phyloP scores from a whole-genome alignment of 2,888 invertebrate genomes.

The Clanis bilineata region DNA sequence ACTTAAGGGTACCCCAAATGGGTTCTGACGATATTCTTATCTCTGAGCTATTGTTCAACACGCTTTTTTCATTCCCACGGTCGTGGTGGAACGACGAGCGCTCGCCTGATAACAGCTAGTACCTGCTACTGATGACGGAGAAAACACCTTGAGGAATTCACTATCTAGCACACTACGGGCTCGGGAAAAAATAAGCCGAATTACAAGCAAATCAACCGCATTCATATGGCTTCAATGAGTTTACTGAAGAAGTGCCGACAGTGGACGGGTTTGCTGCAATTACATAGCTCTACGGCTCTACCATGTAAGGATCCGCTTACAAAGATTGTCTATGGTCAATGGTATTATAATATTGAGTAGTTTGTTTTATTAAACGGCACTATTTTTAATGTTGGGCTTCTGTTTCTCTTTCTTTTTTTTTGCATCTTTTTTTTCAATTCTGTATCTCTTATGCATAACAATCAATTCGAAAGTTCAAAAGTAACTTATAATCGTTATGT shows the following conservation, averaged over 20 bases:
- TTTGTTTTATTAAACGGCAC: background rate
- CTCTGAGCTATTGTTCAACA: conserved; percentile 77
- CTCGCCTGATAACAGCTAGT: conserved; percentile 64
- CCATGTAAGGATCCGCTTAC: background rate
- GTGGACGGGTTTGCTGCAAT: background rate
- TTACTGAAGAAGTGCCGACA: conserved; percentile 1
- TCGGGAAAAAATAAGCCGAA: background rate
- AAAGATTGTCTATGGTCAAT: background rate
- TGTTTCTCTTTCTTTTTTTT: too few species aligned
- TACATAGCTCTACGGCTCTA: background rate
- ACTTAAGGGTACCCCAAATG: conserved; percentile 71
- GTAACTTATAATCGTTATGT: background rate
- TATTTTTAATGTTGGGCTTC: background rate
- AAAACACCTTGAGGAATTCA: conserved; percentile 44
- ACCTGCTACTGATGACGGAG: conserved; percentile 42
- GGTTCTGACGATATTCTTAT: conserved; percentile 73
- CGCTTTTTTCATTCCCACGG: conserved; percentile 79
- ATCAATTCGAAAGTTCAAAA: background rate
- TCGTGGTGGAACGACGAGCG: conserved; percentile 50
- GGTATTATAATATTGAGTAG: background rate
- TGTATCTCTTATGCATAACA: too few species aligned
- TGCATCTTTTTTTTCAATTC: too few species aligned
- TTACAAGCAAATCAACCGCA: conserved; percentile 1
- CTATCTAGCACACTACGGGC: conserved; percentile 32
- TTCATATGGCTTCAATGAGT: background rate